A percentile compares a stretch with the other conserved stretches of the same genome.
Evolutionary conservation across 1,140 invertebrate genomes (phyloP).

Genomic region (Reticulitermes speratus): DNA sequence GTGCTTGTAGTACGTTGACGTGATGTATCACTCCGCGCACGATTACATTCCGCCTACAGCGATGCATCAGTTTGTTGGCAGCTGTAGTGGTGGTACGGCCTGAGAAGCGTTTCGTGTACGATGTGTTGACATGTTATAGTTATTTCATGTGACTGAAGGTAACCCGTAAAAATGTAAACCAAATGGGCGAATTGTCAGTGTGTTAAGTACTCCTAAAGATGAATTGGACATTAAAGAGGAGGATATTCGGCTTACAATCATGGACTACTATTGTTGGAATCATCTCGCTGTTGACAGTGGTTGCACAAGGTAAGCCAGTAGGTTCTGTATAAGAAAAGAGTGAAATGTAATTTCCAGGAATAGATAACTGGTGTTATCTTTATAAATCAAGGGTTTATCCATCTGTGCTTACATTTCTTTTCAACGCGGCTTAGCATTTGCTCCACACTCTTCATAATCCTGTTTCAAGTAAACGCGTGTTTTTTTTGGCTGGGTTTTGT

Average conservation of each 20-base stretch:
- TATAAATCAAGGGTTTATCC: background rate
- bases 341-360: background rate
- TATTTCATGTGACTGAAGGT: background rate
- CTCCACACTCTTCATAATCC: background rate
- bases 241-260: background rate
- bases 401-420: background rate
- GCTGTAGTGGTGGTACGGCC: background rate
- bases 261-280: conserved; percentile 2
- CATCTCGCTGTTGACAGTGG: background rate
- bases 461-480: background rate
- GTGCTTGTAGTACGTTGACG: background rate
- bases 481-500: background rate
- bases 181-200: background rate
- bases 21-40: background rate
- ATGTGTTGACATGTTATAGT: background rate
- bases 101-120: background rate
- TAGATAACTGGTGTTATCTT: background rate
- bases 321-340: conserved; percentile 6
- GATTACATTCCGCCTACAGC: conserved; percentile 8
- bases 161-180: background rate
- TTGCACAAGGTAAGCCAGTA: background rate
- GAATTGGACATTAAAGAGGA: background rate
- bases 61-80: conserved; percentile 3
- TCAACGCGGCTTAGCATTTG: background rate
- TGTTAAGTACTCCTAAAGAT: background rate